A percentile compares a stretch with the other conserved stretches of the same genome.
phyloP scores from a whole-genome alignment of 2,113 vertebrate species.

The Conger conger region DNA sequence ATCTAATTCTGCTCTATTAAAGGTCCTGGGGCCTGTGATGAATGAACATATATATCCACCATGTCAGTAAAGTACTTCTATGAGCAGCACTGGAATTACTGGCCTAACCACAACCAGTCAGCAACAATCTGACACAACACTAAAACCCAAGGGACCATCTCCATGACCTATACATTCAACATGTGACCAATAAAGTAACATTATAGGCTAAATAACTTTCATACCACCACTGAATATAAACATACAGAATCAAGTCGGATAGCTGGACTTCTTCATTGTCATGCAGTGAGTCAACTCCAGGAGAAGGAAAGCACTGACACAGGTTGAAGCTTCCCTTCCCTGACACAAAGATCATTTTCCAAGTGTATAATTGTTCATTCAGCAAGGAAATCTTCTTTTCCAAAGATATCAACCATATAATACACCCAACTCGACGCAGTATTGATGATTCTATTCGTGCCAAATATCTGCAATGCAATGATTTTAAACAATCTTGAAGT shows the following conservation, averaged over 20 bases:
- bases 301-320: not conserved
- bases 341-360: not conserved
- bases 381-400: no score
- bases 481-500: no score
- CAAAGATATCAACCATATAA: no score
- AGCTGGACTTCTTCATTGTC: not conserved
- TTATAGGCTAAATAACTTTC: not conserved
- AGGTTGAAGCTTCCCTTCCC: not conserved
- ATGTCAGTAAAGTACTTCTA: constrained; percentile 13
- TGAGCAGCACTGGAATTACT: not conserved
- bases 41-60: constrained; percentile 21
- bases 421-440: no score
- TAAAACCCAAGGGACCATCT: not conserved
- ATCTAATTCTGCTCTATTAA: constrained; percentile 19
- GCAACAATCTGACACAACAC: not conserved
- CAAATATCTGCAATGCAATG: no score
- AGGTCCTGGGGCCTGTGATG: not conserved
- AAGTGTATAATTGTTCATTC: not conserved
- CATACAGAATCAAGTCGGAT: not conserved
- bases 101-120: not conserved
- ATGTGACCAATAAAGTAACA: not conserved
- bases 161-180: not conserved
- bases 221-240: not conserved
- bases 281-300: not conserved
- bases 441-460: no score